Percentiles rank a stretch among this genome's conserved stretches.
phyloP scores from a whole-genome alignment of 1,140 invertebrate species.

The Laodelphax striatellus region DNA sequence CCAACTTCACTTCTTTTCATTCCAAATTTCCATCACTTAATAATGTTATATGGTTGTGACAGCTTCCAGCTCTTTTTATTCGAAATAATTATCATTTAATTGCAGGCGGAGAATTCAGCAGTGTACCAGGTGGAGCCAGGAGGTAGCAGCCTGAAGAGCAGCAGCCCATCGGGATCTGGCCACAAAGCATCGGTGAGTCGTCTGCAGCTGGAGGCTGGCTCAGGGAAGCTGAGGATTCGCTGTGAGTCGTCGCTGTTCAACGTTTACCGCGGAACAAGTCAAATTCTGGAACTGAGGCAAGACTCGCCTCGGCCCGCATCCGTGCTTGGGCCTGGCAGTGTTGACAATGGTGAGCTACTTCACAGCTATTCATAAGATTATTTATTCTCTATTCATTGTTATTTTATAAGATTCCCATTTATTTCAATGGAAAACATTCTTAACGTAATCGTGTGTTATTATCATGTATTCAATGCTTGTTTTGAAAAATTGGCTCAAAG shows the following conservation, averaged over 20 bases:
- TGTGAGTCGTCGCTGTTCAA: slow-evolving; percentile 9
- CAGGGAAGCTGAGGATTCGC: slow-evolving; percentile 5
- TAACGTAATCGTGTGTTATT: too few species aligned
- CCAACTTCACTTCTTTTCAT: too few species aligned
- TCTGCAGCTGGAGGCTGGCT: slow-evolving; percentile 5
- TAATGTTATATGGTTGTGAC: too few species aligned
- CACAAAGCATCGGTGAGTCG: not conserved
- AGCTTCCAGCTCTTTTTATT: too few species aligned
- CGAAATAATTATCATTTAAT: not conserved
- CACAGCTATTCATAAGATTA: too few species aligned
- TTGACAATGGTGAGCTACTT: not conserved
- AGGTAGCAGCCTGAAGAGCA: not conserved
- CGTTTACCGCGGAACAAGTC: slow-evolving; percentile 4
- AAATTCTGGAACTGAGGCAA: slow-evolving; percentile 10
- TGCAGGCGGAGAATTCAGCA: not conserved
- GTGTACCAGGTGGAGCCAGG: not conserved
- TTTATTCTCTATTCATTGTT: too few species aligned
- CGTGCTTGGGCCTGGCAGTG: slow-evolving; percentile 6
- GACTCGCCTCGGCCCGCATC: slow-evolving; percentile 7
- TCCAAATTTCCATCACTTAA: too few species aligned
- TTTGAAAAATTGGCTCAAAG: too few species aligned
- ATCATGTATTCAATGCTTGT: too few species aligned
- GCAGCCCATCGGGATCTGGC: too few species aligned
- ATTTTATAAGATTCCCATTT: too few species aligned
- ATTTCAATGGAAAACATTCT: too few species aligned